Conservation (phyloP, 64 coral and sea anemone genomes). For the Montipora foliosa region DNA sequence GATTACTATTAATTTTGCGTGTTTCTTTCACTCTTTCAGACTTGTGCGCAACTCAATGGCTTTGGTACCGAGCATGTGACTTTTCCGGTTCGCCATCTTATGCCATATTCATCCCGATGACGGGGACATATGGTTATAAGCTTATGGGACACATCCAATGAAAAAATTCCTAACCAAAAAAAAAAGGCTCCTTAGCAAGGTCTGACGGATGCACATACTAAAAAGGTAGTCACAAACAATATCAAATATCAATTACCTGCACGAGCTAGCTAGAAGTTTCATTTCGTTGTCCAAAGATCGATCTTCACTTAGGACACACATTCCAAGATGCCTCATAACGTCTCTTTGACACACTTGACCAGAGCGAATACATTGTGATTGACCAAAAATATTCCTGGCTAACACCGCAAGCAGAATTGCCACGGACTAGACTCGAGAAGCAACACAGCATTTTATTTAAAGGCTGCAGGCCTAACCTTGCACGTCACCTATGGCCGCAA, state of each 20-base stretch:
- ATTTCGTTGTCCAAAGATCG: neutral
- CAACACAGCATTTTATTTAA: neutral
- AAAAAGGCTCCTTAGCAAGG: neutral
- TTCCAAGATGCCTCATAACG: neutral
- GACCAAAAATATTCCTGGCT: neutral
- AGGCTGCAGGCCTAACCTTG: neutral
- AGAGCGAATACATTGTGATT: neutral
- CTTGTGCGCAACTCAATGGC: neutral
- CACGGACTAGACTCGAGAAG: neutral
- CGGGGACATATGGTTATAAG: conserved; percentile 41
- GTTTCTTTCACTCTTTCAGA: conserved; percentile 25
- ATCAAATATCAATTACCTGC: too few species aligned
- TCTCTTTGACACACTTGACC: neutral
- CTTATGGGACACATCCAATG: conserved; percentile 32
- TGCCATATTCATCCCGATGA: neutral
- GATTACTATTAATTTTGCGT: neutral
- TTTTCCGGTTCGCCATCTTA: conserved; percentile 48
- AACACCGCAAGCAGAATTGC: neutral
- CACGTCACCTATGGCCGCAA: neutral
- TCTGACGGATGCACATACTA: neutral
- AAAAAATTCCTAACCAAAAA: neutral
- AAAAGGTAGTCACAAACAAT: too few species aligned
- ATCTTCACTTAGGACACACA: neutral
- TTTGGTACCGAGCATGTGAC: conserved; percentile 19
- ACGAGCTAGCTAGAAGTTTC: neutral